Conservation (phyloP, 2,888 invertebrate species). For the Monoplex corrugatus region DNA sequence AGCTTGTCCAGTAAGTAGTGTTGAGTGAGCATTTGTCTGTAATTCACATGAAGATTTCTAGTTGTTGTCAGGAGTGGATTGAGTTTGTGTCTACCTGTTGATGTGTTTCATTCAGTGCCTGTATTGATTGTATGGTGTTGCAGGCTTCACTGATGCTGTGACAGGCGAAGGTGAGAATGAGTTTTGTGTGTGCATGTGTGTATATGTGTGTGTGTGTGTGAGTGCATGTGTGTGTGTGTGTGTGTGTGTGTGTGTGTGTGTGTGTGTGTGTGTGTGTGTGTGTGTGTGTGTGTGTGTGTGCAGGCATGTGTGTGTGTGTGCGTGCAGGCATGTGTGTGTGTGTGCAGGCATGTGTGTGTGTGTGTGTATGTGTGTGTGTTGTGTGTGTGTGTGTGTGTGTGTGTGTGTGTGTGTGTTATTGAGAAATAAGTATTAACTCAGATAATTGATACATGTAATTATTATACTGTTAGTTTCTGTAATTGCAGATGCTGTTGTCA, state of each 20-base stretch:
- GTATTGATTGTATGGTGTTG: slow-evolving; percentile 15
- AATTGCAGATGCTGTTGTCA: no score
- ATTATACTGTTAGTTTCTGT: no score
- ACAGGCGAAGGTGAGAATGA: slow-evolving; percentile 42
- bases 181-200: neutral
- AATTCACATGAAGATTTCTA: neutral
- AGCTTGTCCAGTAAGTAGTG: neutral
- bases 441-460: neutral
- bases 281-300: neutral
- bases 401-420: neutral
- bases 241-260: slow-evolving; percentile 34
- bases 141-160: slow-evolving; percentile 43
- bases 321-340: neutral
- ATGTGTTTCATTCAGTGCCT: neutral
- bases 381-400: neutral
- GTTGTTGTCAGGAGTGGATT: neutral
- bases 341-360: neutral
- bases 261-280: slow-evolving; percentile 7
- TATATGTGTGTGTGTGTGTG: neutral
- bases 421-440: neutral
- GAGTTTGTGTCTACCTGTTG: neutral
- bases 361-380: neutral
- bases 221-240: neutral
- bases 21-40: neutral
- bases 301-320: neutral